These are phyloP conservation scores for Euzophera pinguis DNA, from an alignment of 2,888 invertebrate genomes.

Conservation along the genomic window DNA sequence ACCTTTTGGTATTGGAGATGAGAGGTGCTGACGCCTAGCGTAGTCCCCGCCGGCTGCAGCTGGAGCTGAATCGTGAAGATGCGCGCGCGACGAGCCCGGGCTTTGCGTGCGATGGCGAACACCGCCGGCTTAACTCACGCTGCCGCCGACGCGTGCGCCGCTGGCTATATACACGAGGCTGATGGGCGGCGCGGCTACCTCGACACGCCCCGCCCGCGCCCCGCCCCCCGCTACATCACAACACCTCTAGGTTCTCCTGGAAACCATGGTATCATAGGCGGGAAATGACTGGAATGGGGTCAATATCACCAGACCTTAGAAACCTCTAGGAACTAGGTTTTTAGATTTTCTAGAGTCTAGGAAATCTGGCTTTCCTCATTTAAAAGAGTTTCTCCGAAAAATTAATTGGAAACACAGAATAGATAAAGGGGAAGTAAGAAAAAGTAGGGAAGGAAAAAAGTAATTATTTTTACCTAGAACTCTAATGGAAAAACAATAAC, in stretches of 20 bases:
- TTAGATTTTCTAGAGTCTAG: not conserved
- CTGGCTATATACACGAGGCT: conserved; percentile 45
- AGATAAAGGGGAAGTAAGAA: too few relatives aligned
- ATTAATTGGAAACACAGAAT: too few relatives aligned
- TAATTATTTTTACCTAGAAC: too few relatives aligned
- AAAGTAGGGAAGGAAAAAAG: too few relatives aligned
- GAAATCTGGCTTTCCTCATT: not conserved
- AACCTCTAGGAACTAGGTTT: too few relatives aligned
- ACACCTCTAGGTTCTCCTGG: conserved; percentile 24
- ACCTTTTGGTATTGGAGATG: conserved; percentile 15
- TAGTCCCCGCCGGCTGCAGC: conserved; percentile 18
- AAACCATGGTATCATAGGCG: not conserved
- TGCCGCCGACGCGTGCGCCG: conserved; percentile 38
- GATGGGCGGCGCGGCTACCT: conserved; percentile 59
- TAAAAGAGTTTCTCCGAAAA: not conserved
- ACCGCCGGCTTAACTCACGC: conserved; percentile 28
- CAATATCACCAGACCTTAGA: not conserved
- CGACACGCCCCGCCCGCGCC: conserved; percentile 57
- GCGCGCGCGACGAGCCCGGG: conserved; percentile 16
- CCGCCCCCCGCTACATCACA: conserved; percentile 38
- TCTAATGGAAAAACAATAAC: too few relatives aligned
- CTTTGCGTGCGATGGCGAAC: conserved; percentile 25
- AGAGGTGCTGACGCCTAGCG: conserved; percentile 13
- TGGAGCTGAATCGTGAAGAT: conserved; percentile 16
- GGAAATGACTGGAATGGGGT: not conserved